Evolutionary conservation across 2,888 invertebrate species (phyloP), one percentile per base, ranked within the genome.

Genomic region (Ferdinandea cuprea): DNA sequence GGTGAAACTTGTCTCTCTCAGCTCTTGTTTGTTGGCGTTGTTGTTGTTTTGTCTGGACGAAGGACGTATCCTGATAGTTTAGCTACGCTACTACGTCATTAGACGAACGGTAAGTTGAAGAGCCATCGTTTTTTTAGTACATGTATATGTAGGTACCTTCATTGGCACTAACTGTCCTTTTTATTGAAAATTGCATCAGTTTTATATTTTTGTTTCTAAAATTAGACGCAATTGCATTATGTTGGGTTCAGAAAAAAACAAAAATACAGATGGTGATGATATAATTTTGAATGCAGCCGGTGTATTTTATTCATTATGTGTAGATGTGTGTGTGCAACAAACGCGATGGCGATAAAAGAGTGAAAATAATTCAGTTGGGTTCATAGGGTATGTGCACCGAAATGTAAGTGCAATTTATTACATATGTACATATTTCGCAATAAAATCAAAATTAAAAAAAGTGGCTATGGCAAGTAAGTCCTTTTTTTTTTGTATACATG

Each of bases 11-110:
- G 46, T 66, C 71, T 28, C 46, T 65, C 65, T 76, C 21, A 19
- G 37, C 37, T 50, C 13, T 25, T 52, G 25, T 35, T n/a, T 48
- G 21, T 19, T 11, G 32, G 44, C 63, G 63, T 30, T 30, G 52
- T 71, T 71, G 59, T 71, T 74, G 42, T 69, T 69, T 59, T 58
- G 74, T 44, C 66, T 68, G 68, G 80, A 80, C 80, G 80, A 80
- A 74, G 80, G 74, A 69, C 69, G 48, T 32, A 56, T 79, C 79
- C 76, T 69, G 76, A 80, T 52, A 68, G 56, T 25, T 25, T 50
- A 56, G 44, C 48, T 52, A 77, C 74, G n/a, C n/a, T n/a, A n/a
- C n/a, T 50, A 74, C 79, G 74, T 74, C 80, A 58, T 65, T 69
- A 42, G 50, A 52, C 50, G 40, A 69, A 58, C 74, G 69, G 80